A percentile compares a stretch with the other conserved stretches of the same genome.
phyloP scores from a whole-genome alignment of 2,797 vertebrate genomes.

The Enteromius afrohamiltoni region DNA sequence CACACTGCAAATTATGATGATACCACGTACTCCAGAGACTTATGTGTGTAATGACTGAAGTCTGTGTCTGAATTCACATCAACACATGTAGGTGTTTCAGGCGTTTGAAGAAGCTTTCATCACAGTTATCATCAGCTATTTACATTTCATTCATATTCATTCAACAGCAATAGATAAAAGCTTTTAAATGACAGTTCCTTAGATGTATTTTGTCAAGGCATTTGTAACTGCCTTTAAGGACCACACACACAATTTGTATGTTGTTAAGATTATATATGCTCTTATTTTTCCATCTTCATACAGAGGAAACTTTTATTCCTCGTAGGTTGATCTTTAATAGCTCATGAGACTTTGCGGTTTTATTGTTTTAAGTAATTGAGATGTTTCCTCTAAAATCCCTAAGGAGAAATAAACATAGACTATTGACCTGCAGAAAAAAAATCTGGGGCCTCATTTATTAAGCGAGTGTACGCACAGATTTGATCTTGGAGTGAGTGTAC shows the following conservation, averaged over 20 bases:
- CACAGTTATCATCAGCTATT: slow-evolving; percentile 16
- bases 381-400: slow-evolving; percentile 1
- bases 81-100: slow-evolving; percentile 22
- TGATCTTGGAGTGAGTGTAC: too few relatives aligned
- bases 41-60: slow-evolving; percentile 35
- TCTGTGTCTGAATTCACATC: slow-evolving; percentile 16
- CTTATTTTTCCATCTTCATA: background rate
- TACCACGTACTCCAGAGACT: slow-evolving; percentile 30
- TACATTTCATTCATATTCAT: slow-evolving; percentile 15
- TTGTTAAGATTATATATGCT: background rate
- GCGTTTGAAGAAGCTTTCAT: slow-evolving; percentile 15
- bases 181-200: background rate
- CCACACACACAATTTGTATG: background rate
- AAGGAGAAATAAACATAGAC: background rate
- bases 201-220: background rate
- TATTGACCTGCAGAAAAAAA: background rate
- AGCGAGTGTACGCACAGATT: too few relatives aligned
- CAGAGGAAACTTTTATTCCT: background rate
- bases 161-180: background rate
- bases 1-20: slow-evolving; percentile 43
- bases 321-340: background rate
- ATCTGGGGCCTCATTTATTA: too few relatives aligned
- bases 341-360: background rate
- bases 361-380: background rate
- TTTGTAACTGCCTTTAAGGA: background rate